Conservation (phyloP, 2,797 vertebrate genomes). For the Bryconaethiops microstoma region DNA sequence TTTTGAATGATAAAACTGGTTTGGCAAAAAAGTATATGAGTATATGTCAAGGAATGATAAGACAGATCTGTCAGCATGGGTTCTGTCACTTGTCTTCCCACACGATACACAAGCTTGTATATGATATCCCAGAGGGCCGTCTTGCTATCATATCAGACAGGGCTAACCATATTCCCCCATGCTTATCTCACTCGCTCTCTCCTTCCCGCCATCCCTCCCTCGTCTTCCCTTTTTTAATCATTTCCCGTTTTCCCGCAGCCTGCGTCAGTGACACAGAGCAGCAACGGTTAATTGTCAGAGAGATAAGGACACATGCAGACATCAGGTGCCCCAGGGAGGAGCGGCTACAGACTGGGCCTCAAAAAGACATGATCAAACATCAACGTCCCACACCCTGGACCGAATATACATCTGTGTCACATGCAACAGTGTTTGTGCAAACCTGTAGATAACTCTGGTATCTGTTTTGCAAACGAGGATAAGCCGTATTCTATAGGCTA, state of each 20-base stretch:
- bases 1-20: neutral
- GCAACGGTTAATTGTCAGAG: slow-evolving; percentile 48
- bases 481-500: too few species aligned
- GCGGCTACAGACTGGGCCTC: slow-evolving; percentile 39
- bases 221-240: slow-evolving; percentile 47
- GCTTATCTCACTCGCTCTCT: slow-evolving; percentile 40
- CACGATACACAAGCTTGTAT: slow-evolving; percentile 7
- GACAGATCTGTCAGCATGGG: slow-evolving; percentile 21
- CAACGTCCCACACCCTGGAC: slow-evolving; percentile 22
- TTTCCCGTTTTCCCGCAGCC: slow-evolving; percentile 41
- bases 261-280: slow-evolving; percentile 48
- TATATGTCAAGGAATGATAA: slow-evolving; percentile 28
- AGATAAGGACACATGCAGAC: slow-evolving; percentile 47
- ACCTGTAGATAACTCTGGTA: neutral
- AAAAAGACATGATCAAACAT: slow-evolving; percentile 3
- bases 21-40: neutral
- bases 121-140: slow-evolving; percentile 25
- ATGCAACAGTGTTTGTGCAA: neutral
- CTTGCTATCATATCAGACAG: slow-evolving; percentile 49
- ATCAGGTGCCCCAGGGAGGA: slow-evolving; percentile 33
- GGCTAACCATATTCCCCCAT: slow-evolving; percentile 48
- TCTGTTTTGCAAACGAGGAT: neutral
- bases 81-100: slow-evolving; percentile 30
- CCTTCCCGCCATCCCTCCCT: slow-evolving; percentile 40
- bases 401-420: neutral